Base-by-base conservation (phyloP, 2,113 vertebrate species). In the human region DNA sequence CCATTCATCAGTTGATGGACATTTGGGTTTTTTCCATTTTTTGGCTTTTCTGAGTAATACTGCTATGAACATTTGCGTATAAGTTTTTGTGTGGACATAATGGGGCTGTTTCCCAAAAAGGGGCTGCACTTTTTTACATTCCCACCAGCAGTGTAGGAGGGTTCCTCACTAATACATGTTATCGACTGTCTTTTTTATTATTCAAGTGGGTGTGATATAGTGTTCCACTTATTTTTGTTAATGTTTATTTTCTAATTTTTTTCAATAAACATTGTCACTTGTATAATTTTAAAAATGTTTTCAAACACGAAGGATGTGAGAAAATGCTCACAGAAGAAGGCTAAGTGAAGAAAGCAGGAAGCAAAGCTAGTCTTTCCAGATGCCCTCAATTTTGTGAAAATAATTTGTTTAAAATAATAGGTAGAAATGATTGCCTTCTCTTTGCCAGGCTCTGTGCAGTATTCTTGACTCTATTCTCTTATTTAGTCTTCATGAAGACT, bases 171-270 rank as follows among this genome's bases (percentile, higher is more conserved):
- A 57, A 16, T 72, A 73, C 22, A 7, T 57, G 4, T 45, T 59
- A 20, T 75, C 52, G 9, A 22, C 43, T 20, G 5, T 88, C 10
- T 64, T 43, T 96, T 57, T 68, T 11, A 27, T 78, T 70, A n/a
- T 48, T 18, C 45, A 59, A 20, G 35, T 68, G n/a, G 13, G 6
- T 22, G 32, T 92, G n/a, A 81, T 80, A 30, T 17, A 12, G 57
- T 72, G 14, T 55, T 52, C 78, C 17, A 55, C 50, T 95, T 94
- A 73, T 57, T 87, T 78, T 78, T 78, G 75, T 85, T 93, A 50
- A 52, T 91, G n/a, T 92, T 5, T 72, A 61, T 89, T 81, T 96
- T 90, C n/a, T 87, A 76, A 64, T 23, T 73, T 94, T 38, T 80
- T 27, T 64, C 52, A 92, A 16, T 61, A 86, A 92, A 66, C 70